Percentiles rank a stretch among this genome's conserved stretches.
Evolutionary conservation across 2,888 invertebrate genomes (phyloP).

Genomic region (Lathronympha strigana): DNA sequence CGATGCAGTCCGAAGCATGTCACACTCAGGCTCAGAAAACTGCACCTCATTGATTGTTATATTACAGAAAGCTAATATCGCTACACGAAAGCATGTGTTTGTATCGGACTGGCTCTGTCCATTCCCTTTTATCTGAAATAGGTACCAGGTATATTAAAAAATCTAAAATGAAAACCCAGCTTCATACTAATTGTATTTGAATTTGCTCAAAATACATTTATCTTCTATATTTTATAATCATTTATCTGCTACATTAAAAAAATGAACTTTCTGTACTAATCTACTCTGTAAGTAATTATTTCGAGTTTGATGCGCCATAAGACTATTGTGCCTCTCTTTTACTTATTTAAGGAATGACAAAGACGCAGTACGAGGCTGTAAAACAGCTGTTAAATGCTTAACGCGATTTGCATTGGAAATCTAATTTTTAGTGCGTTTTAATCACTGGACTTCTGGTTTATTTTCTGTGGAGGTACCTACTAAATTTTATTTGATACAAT

Average conservation of each 20-base stretch:
- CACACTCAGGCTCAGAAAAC: too few relatives aligned
- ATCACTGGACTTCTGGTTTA: slow-evolving; percentile 29
- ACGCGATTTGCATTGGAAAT: slow-evolving; percentile 37
- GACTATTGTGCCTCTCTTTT: slow-evolving; percentile 24
- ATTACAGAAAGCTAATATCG: too few relatives aligned
- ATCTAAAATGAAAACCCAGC: too few relatives aligned
- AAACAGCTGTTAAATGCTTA: slow-evolving; percentile 35
- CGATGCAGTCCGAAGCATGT: too few relatives aligned
- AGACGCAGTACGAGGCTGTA: slow-evolving; percentile 24
- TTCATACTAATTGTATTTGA: too few relatives aligned
- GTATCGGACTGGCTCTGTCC: too few relatives aligned
- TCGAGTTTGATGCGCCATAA: slow-evolving; percentile 32
- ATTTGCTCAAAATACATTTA: not conserved
- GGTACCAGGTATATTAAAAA: too few relatives aligned
- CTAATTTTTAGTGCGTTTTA: slow-evolving; percentile 31
- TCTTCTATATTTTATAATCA: not conserved
- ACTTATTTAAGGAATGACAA: slow-evolving; percentile 18
- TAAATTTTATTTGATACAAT: slow-evolving; percentile 1
- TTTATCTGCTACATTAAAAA: not conserved
- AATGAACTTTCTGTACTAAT: slow-evolving; percentile 1
- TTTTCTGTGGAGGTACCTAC: not conserved
- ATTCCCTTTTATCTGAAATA: too few relatives aligned
- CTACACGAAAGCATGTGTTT: too few relatives aligned
- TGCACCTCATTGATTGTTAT: too few relatives aligned
- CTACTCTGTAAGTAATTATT: slow-evolving; percentile 24